Base-by-base conservation (phyloP, 2,888 invertebrate species). In the Seira sanloemensis region DNA sequence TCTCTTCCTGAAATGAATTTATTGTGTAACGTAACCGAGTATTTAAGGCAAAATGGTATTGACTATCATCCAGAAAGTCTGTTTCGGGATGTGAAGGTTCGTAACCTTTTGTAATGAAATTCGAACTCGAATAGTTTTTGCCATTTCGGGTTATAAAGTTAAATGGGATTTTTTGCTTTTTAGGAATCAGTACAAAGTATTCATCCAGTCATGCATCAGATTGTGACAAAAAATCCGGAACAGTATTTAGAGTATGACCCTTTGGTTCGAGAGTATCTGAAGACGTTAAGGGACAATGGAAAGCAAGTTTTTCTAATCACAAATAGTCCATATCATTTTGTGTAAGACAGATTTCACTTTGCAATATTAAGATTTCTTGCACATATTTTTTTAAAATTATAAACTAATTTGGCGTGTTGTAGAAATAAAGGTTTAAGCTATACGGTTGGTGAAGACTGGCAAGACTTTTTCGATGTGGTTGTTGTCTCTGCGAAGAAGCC, bases 401-500 rank as follows among this genome's bases (percentile, higher is more conserved):
- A 54, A 25, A 23, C 19, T 68, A 50, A 4, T 50, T 46, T 72
- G 23, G 7, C 21, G 5, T 65, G 19, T 62, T 69, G 9, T 19
- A 84, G 98, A 46, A 95, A 98, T 91, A 94, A 95, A 84, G 98
- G 98, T 0, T 97, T 99, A 97, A 94, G 94, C 84, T 95, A 95
- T 91, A 92, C 99, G 89, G 94, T 97, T 0, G 98, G 98, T 0
- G 91, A 93, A 2, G 94, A 97, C 88, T 99, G 99, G 99, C 94
- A 95, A 78, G 94, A 96, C 0, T 95, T 94, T 90, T 99, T 99
- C 91, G 97, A 99, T 91, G 96, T 98, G 21, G 94, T 98, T 58
- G 96, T 99, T 82, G 97, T 97, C 0, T 96, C 96, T 90, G 98
- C 99, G 0, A 94, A 97, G 90, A 99, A 99, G 91, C 99, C 99